Percentiles rank a stretch among this genome's conserved stretches.
These are phyloP conservation scores for Buteo buteo DNA, from an alignment of 2,113 vertebrate species.

Conservation along the genomic window DNA sequence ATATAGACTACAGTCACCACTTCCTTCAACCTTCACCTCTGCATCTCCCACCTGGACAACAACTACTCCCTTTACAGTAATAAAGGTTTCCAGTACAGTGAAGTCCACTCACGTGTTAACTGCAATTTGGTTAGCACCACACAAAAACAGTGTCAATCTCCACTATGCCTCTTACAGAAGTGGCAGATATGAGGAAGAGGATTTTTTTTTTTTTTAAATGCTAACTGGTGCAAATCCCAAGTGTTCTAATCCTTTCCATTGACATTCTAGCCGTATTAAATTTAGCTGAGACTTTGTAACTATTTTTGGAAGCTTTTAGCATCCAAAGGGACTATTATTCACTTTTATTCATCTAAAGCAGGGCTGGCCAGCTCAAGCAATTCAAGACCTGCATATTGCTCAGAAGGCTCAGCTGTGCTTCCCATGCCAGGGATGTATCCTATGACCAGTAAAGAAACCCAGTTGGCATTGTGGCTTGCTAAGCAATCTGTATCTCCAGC, in stretches of 20 bases:
- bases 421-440: neutral
- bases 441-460: neutral
- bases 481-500: neutral
- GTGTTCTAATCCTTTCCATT: conserved; percentile 42
- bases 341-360: neutral
- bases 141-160: neutral
- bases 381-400: neutral
- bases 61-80: neutral
- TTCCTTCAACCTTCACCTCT: neutral
- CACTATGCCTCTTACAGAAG: neutral
- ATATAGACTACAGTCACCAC: neutral
- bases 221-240: conserved; percentile 48
- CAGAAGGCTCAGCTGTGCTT: neutral
- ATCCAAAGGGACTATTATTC: conserved; percentile 34
- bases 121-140: neutral
- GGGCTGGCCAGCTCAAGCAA: neutral
- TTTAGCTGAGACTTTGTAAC: conserved; percentile 47
- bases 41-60: neutral
- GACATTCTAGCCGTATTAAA: conserved; percentile 49
- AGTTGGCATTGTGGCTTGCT: fast-evolving
- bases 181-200: neutral
- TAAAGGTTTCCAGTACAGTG: neutral
- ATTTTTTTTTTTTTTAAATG: neutral
- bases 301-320: conserved; percentile 60
- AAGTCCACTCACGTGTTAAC: neutral